phyloP scores from a whole-genome alignment of 2,797 vertebrate species.

The Anabacerthia variegaticeps region DNA sequence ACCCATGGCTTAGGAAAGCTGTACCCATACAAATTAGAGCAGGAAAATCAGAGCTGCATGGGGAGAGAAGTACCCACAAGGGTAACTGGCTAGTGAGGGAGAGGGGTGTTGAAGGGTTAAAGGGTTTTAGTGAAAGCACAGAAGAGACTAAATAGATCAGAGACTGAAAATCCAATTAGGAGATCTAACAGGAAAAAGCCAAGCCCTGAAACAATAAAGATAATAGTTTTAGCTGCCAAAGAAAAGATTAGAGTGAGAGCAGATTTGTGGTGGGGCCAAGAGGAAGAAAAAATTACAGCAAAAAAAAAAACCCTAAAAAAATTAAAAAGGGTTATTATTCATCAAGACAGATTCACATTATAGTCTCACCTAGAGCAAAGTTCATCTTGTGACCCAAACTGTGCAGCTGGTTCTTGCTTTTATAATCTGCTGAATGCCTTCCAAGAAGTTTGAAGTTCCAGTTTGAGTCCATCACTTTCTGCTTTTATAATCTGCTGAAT shows the following conservation, averaged over 20 bases:
- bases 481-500: neutral
- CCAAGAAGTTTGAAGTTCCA: neutral
- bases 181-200: conserved; percentile 41
- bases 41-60: neutral
- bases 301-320: neutral
- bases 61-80: neutral
- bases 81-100: neutral
- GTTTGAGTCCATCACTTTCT: neutral
- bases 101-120: neutral
- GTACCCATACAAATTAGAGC: neutral
- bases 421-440: neutral
- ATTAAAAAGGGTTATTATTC: neutral
- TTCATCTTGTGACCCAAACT: neutral
- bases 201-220: conserved; percentile 44
- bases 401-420: neutral
- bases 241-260: conserved; percentile 32
- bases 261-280: neutral
- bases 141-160: conserved; percentile 36
- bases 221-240: conserved; percentile 40
- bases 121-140: neutral
- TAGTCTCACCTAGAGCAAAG: neutral
- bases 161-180: conserved; percentile 59
- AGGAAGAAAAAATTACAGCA: neutral
- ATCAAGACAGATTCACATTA: neutral
- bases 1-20: neutral